A percentile compares a stretch with the other conserved stretches of the same genome.
Conservation (phyloP, 53 echinoderm and acorn worm genomes). For the Luidia sarsii region DNA sequence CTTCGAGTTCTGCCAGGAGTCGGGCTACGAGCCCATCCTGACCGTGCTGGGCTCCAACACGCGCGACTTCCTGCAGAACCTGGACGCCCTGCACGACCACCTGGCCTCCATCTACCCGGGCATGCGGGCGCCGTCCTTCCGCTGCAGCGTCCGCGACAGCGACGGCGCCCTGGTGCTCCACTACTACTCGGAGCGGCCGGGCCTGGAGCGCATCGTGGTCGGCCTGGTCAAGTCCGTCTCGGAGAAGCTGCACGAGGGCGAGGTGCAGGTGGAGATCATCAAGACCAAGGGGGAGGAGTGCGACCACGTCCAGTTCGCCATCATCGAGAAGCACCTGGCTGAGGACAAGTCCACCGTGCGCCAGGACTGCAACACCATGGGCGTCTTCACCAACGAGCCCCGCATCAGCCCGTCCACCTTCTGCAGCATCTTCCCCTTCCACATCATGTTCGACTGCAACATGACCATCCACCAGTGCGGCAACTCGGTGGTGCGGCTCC, state of each 20-base stretch:
- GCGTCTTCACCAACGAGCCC: constrained; percentile 64
- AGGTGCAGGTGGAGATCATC: constrained; percentile 88
- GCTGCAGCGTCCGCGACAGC: constrained; percentile 86
- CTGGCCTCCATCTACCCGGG: constrained; percentile 95
- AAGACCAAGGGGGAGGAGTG: constrained; percentile 86
- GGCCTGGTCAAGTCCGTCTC: constrained; percentile 88
- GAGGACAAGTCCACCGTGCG: constrained; percentile 41
- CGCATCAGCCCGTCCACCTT: constrained; percentile 82
- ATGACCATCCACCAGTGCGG: constrained; percentile 86
- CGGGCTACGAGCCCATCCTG: constrained; percentile 95
- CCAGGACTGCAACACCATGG: constrained; percentile 40
- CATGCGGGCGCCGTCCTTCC: constrained; percentile 96
- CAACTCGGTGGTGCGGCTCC: constrained; percentile 82
- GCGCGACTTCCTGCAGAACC: constrained; percentile 90
- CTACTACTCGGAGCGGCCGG: constrained; percentile 95
- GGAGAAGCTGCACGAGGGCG: constrained; percentile 76
- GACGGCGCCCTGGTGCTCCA: constrained; percentile 96
- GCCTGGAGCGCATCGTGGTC: constrained; percentile 90
- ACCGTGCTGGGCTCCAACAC: constrained; percentile 92
- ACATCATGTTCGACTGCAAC: constrained; percentile 87
- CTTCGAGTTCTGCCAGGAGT: constrained; percentile 97
- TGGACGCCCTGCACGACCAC: constrained; percentile 96
- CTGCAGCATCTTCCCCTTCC: constrained; percentile 91
- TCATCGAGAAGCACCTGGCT: constrained; percentile 71
- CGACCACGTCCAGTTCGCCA: constrained; percentile 95